These are phyloP conservation scores for Phytoseiulus persimilis DNA, from an alignment of 2,888 invertebrate genomes.

Conservation along the genomic window DNA sequence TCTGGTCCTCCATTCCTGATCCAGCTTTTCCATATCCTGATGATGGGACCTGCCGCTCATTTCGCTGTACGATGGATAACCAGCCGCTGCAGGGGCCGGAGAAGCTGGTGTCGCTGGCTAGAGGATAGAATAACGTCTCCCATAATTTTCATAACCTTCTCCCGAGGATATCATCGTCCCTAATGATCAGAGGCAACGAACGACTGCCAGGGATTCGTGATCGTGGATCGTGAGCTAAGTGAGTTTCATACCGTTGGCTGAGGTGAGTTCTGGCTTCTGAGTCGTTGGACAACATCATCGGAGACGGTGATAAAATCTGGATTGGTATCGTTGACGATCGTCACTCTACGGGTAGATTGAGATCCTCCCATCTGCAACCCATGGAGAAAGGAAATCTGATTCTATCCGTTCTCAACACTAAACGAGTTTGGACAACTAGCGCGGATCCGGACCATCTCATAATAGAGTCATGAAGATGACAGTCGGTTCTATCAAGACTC, in stretches of 20 bases:
- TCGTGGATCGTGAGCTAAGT: too few relatives aligned
- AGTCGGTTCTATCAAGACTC: too few relatives aligned
- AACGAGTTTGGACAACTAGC: too few relatives aligned
- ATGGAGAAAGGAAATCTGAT: background rate
- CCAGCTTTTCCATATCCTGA: slow-evolving; percentile 20
- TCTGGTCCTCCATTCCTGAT: slow-evolving; percentile 25
- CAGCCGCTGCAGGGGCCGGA: background rate
- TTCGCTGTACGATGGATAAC: slow-evolving; percentile 34
- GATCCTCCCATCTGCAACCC: slow-evolving; percentile 15
- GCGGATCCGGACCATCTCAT: too few relatives aligned
- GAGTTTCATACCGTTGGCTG: background rate
- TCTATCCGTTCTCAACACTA: too few relatives aligned
- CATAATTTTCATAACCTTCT: background rate
- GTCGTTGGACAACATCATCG: slow-evolving; percentile 23
- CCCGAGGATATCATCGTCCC: background rate
- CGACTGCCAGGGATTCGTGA: too few relatives aligned
- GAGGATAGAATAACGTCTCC: background rate
- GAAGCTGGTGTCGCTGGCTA: background rate
- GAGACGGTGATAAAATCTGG: slow-evolving; percentile 14
- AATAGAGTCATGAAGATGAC: too few relatives aligned
- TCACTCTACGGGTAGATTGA: slow-evolving; percentile 22
- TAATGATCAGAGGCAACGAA: background rate
- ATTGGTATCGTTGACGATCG: slow-evolving; percentile 13
- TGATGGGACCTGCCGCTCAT: slow-evolving; percentile 30
- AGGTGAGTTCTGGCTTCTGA: background rate